Base-by-base conservation (phyloP, 2,797 vertebrate genomes). In the Anguilla pacifica region DNA sequence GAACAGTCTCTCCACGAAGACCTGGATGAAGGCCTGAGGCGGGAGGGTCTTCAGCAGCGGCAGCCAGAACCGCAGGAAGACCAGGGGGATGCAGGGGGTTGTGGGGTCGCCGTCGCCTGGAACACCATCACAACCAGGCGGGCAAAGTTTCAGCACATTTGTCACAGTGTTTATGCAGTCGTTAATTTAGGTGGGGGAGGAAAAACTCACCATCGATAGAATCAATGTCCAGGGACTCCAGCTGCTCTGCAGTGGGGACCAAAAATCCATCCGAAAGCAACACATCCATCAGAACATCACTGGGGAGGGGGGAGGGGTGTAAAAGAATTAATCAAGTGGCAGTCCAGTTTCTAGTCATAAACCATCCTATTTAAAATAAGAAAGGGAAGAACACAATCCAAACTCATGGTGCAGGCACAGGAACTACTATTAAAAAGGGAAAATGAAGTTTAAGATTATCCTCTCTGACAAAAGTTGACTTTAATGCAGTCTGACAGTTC, bases 1-100 rank as follows among this genome's bases (percentile, higher is more conserved):
- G 55, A 99, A 97, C 89, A 98, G 97, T 92, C 96, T 98, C 88
- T 98, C 97, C 87, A 99, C 93, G 3, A 99, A 90, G 57, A 94
- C 91, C 89, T 97, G 96, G 0, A 97, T 95, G 84, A 99, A 98
- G 35, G 90, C 85, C 4, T 91, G 93, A 0, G 96, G 96, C 90
- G 96, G 97, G 70, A 99, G 94, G 81, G 94, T 92, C 92, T 96
- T 97, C 85, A 99, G 94, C 86, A 99, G 94, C 0, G 97, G 97
- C 88, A 98, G 96, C 98, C 98, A 99, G 89, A 99, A 98, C 22
- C 94, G 95, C 88, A 97, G 95, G 91, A 99, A 96, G 0, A 89
- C 82, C 19, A 91, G 94, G 87, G 97, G 97, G 74, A 99, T 88
- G 87, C 93, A 90, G 0, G 95, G 95, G 57, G 91, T 77, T 0